These are phyloP conservation scores for Brenthis hecate DNA, from an alignment of 2,888 invertebrate genomes.

Conservation along the genomic window DNA sequence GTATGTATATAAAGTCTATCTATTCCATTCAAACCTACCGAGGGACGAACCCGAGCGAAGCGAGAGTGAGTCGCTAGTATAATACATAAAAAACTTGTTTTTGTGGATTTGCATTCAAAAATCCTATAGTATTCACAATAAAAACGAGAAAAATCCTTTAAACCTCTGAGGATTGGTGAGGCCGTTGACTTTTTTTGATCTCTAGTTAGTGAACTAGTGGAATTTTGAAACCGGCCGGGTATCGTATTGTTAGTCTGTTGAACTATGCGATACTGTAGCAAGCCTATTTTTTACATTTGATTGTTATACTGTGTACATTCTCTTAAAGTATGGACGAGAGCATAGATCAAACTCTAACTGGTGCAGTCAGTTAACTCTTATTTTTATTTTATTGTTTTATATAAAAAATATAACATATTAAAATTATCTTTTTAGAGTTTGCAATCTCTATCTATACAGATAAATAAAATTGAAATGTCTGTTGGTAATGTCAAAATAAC, in stretches of 20 bases:
- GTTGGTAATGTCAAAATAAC: no score
- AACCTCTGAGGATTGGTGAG: conserved; percentile 17
- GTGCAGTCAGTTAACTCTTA: no score
- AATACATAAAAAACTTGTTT: no score
- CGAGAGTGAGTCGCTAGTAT: no score
- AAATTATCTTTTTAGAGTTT: no score
- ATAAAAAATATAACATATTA: no score
- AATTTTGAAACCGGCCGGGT: conserved; percentile 12
- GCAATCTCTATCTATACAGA: no score
- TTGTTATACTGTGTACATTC: conserved; percentile 13
- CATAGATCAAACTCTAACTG: neutral
- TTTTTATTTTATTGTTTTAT: no score
- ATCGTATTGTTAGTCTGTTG: conserved; percentile 16
- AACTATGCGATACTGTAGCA: conserved; percentile 6
- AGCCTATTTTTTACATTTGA: conserved; percentile 16
- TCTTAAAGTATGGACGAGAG: neutral
- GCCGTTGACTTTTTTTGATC: conserved; percentile 16
- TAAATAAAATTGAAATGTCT: no score
- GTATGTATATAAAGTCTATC: no score
- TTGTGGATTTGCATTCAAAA: neutral
- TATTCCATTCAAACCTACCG: no score
- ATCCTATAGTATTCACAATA: neutral
- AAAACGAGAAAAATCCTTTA: conserved; percentile 7
- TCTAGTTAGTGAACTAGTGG: conserved; percentile 18
- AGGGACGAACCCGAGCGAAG: no score